These are phyloP conservation scores for Prorops nasuta DNA, from an alignment of 1,140 invertebrate genomes.

Conservation along the genomic window DNA sequence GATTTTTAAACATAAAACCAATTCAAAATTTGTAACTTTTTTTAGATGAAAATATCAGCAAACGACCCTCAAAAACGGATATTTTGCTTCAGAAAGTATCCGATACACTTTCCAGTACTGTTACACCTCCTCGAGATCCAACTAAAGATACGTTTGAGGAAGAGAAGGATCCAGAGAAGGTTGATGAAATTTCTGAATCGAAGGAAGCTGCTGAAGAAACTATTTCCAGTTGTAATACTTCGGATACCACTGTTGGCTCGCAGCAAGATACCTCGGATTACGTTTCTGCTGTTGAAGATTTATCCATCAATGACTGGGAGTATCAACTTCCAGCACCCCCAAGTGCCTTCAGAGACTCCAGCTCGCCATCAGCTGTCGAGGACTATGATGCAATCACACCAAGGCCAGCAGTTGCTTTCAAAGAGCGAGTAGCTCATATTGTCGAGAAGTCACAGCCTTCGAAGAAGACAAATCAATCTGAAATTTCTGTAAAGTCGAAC, in stretches of 20 bases:
- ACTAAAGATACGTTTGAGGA: too few species aligned
- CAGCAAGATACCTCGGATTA: constrained; percentile 49
- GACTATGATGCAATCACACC: constrained; percentile 40
- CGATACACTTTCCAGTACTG: constrained; percentile 41
- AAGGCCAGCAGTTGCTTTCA: constrained; percentile 19
- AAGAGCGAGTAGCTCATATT: constrained; percentile 1
- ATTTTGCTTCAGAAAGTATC: constrained; percentile 49
- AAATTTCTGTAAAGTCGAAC: background rate
- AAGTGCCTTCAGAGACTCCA: constrained; percentile 59
- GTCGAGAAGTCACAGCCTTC: background rate
- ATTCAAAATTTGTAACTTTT: too few species aligned
- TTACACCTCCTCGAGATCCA: background rate
- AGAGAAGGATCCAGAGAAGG: background rate
- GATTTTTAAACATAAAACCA: too few species aligned
- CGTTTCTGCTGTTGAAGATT: constrained; percentile 43
- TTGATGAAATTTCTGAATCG: background rate
- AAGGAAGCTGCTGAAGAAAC: background rate
- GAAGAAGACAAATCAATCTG: constrained; percentile 6
- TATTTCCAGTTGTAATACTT: background rate
- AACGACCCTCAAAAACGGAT: constrained; percentile 39
- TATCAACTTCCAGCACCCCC: constrained; percentile 66
- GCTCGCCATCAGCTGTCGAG: constrained; percentile 41
- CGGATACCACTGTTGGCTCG: constrained; percentile 28
- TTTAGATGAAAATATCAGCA: constrained; percentile 12
- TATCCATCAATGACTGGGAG: constrained; percentile 58